Evolutionary conservation across 2,113 vertebrate species (phyloP).

Genomic region (Catharus bicknelli): DNA sequence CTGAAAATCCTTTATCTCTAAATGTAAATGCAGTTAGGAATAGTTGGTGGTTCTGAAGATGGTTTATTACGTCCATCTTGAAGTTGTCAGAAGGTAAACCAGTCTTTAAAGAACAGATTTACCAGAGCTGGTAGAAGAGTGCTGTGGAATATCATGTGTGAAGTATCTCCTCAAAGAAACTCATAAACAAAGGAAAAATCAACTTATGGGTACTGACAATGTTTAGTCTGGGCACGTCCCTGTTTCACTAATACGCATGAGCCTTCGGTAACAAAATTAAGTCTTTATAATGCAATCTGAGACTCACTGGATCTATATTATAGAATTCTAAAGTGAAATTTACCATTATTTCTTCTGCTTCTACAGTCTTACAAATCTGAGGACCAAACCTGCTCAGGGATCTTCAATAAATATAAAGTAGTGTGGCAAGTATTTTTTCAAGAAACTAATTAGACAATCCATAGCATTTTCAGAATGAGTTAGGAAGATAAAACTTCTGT

Average conservation of each 20-base stretch:
- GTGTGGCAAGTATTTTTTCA: background rate
- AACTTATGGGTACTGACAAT: background rate
- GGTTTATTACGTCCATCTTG: background rate
- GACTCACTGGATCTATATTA: background rate
- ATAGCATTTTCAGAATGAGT: background rate
- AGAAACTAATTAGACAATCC: background rate
- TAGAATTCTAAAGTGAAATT: background rate
- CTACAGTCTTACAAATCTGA: background rate
- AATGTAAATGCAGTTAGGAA: background rate
- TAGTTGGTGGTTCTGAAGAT: background rate
- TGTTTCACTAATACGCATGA: background rate
- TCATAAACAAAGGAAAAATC: background rate
- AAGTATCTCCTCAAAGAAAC: background rate
- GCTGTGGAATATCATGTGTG: background rate
- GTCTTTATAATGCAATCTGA: background rate
- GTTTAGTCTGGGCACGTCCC: background rate
- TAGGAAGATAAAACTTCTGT: background rate
- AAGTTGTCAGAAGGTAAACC: background rate
- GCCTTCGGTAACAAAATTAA: background rate
- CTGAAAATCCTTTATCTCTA: background rate
- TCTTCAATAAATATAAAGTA: background rate
- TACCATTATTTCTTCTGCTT: background rate
- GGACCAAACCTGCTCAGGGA: background rate
- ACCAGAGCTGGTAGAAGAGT: background rate
- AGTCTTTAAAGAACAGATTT: background rate